These are phyloP conservation scores for Steatornis caripensis DNA, from an alignment of 2,113 vertebrate genomes.

Conservation along the genomic window DNA sequence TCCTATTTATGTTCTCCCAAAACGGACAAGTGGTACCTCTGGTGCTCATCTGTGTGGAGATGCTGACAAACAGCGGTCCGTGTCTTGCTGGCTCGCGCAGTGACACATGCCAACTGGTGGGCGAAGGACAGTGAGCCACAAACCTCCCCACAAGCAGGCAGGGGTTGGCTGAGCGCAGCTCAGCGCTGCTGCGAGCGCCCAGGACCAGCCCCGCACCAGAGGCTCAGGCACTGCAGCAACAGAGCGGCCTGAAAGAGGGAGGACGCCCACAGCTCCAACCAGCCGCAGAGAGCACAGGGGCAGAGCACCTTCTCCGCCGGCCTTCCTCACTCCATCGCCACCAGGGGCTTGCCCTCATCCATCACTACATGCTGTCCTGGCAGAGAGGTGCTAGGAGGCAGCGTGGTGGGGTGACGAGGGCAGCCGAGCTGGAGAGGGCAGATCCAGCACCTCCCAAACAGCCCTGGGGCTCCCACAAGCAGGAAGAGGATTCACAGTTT, in stretches of 20 bases:
- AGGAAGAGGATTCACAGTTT: neutral
- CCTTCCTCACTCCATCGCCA: no score
- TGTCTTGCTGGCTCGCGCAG: neutral
- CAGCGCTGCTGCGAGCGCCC: neutral
- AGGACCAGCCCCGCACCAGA: no score
- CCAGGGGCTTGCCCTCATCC: neutral
- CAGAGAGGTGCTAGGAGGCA: no score
- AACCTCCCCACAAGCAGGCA: fast-evolving
- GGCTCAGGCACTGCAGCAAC: neutral
- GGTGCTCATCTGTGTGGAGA: neutral
- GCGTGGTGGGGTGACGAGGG: neutral
- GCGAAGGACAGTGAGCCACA: neutral
- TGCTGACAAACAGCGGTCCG: neutral
- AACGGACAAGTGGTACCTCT: neutral
- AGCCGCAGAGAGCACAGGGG: neutral
- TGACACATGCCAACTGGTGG: neutral
- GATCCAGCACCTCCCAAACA: neutral
- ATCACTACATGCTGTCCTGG: neutral
- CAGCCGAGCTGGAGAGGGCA: neutral
- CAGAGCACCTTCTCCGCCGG: neutral
- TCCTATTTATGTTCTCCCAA: neutral
- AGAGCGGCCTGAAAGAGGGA: no score
- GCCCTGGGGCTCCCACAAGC: neutral
- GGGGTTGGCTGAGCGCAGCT: neutral
- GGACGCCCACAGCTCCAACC: neutral